A percentile compares a stretch with the other conserved stretches of the same genome.
These are phyloP conservation scores for Ernsta delagoae DNA, from an alignment of 2,888 invertebrate species.

Conservation along the genomic window DNA sequence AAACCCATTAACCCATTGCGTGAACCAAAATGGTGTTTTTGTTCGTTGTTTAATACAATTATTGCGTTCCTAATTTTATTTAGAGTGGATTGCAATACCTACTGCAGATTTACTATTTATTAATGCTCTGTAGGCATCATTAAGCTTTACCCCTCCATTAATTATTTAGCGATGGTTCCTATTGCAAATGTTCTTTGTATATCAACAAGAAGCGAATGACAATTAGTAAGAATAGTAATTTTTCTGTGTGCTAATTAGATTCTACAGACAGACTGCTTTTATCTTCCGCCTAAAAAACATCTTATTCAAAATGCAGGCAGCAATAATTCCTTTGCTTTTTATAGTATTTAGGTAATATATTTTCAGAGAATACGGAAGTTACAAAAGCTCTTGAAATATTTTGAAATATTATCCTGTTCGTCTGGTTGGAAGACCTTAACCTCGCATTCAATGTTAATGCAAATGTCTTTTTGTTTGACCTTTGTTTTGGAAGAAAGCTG, in stretches of 20 bases:
- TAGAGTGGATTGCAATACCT: not conserved
- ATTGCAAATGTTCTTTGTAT: no score
- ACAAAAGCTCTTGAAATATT: not conserved
- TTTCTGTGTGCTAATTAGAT: no score
- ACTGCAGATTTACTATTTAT: no score
- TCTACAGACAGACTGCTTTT: no score
- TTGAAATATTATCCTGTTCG: constrained; percentile 2
- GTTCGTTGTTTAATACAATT: not conserved
- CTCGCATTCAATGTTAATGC: constrained; percentile 23
- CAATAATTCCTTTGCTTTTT: no score
- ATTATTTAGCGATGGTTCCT: no score
- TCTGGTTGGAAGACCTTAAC: constrained; percentile 20
- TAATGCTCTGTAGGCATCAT: no score
- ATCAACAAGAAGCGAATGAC: no score
- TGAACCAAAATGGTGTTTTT: not conserved
- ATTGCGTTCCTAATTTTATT: not conserved
- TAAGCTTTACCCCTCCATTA: no score
- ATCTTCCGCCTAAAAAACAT: no score
- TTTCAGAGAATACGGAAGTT: not conserved
- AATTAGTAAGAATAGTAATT: no score
- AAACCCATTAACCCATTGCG: not conserved
- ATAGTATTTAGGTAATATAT: not conserved
- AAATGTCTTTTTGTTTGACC: not conserved
- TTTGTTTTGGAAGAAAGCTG: constrained; percentile 17
- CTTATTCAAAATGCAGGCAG: no score